Evolutionary conservation across 2,888 invertebrate species (phyloP).

Genomic region (Biston stratarius): DNA sequence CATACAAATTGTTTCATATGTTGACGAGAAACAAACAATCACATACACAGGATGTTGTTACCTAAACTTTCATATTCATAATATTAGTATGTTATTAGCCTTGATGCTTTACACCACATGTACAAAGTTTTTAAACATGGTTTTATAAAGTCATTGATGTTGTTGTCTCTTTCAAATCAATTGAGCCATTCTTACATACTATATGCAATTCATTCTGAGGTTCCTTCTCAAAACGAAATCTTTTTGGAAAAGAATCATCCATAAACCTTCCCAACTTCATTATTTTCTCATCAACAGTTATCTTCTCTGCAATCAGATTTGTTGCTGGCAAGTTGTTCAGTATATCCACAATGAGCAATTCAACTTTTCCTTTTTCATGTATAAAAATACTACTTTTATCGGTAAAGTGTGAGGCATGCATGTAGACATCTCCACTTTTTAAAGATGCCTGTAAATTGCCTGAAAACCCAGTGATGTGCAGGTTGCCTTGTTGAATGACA

Average conservation of each 20-base stretch:
- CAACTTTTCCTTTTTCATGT: constrained; percentile 82
- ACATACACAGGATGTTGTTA: too few relatives aligned
- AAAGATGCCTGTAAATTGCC: constrained; percentile 78
- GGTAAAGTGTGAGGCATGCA: constrained; percentile 76
- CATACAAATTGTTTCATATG: too few relatives aligned
- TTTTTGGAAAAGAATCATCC: constrained; percentile 79
- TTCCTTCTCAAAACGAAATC: constrained; percentile 79
- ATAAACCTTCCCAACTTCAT: constrained; percentile 78
- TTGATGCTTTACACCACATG: not conserved
- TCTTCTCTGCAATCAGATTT: constrained; percentile 82
- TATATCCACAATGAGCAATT: constrained; percentile 75
- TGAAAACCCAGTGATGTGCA: constrained; percentile 77
- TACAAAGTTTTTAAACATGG: constrained; percentile 13
- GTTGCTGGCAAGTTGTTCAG: constrained; percentile 77
- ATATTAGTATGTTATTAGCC: not conserved
- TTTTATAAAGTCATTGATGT: constrained; percentile 70
- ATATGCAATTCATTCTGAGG: constrained; percentile 77
- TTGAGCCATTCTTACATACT: constrained; percentile 84
- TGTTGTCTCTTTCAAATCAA: constrained; percentile 76
- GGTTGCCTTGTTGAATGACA: constrained; percentile 78
- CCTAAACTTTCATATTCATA: not conserved
- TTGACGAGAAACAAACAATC: too few relatives aligned
- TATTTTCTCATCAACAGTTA: constrained; percentile 78
- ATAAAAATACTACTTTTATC: constrained; percentile 83
- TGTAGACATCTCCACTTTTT: constrained; percentile 80